Base-by-base conservation (phyloP, 2,113 vertebrate genomes). In the Rhea pennata region DNA sequence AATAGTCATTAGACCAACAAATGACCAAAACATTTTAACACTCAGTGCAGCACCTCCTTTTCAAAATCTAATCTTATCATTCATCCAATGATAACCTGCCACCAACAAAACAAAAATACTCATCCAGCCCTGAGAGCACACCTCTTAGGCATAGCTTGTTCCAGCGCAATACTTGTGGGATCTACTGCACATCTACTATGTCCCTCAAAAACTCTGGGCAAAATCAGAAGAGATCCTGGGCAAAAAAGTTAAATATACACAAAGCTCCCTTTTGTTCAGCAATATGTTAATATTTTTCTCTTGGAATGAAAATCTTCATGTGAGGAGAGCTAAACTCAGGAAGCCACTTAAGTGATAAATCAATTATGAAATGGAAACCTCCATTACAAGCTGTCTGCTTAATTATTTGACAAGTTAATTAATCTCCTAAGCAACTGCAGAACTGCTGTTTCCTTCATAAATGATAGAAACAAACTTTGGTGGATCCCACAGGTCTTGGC, bases 371-470 rank as follows among this genome's bases (percentile, higher is more conserved):
- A 97, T 87, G 73, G 92, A 93, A 98, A 95, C 93, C 77, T 95
- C 92, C 77, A 96, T 98, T 97, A 96, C 92, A 95, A 92, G 76
- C 96, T 97, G 96, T 96, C 98, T 97, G 93, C 95, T 97, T 98
- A 98, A 98, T 98, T 98, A 96, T 97, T 97, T 98, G 98, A 98
- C 97, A 97, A 98, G 97, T 97, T 98, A 98, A 98, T 98, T 98
- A 98, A 98, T 98, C 97, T 98, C 97, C 93, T 79, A 92, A 98
- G 97, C 92, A 97, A 93, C 95, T 89, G 94, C 69, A 85, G 96
- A 91, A 65, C 92, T 97, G 94, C 46, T 76, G 16, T 95, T 97
- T 97, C 95, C 92, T 96, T 95, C 87, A 81, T 86, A 97, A 97
- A 91, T 87, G 10, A 92, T 77, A 79, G 93, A 95, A 96, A 97